Evolutionary conservation across 2,113 vertebrate genomes (phyloP).

Genomic region (Albula goreensis): DNA sequence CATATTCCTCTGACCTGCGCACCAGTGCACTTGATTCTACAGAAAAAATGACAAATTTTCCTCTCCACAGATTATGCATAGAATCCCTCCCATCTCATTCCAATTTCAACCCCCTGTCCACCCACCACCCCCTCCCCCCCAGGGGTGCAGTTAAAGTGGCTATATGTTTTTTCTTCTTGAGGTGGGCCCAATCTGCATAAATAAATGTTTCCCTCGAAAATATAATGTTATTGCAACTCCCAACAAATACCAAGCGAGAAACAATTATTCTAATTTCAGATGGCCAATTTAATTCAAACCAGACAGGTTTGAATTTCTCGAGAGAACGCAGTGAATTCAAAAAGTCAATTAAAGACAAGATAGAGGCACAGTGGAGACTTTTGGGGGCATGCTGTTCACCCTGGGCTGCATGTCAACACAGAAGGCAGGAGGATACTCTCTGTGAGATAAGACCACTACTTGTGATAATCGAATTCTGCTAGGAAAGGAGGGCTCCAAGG

Average conservation of each 20-base stretch:
- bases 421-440: constrained; percentile 29
- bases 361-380: background rate
- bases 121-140: background rate
- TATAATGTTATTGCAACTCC: constrained; percentile 51
- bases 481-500: background rate
- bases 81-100: constrained; percentile 5
- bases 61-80: background rate
- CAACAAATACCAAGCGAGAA: constrained; percentile 29
- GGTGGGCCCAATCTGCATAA: constrained; percentile 51
- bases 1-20: background rate
- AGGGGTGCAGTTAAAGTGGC: constrained; percentile 41
- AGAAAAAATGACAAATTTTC: too few relatives aligned
- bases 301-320: constrained; percentile 53
- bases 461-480: constrained; percentile 11
- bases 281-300: constrained; percentile 31
- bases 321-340: constrained; percentile 50
- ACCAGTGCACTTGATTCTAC: too few relatives aligned
- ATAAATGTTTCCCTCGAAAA: constrained; percentile 46
- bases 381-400: background rate
- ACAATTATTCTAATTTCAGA: constrained; percentile 28
- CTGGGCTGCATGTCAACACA: background rate
- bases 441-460: constrained; percentile 16
- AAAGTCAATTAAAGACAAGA: constrained; percentile 42
- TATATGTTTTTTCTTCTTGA: constrained; percentile 23
- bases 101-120: background rate